Base-by-base conservation (phyloP, 2,113 vertebrate species). In the Procavia capensis region DNA sequence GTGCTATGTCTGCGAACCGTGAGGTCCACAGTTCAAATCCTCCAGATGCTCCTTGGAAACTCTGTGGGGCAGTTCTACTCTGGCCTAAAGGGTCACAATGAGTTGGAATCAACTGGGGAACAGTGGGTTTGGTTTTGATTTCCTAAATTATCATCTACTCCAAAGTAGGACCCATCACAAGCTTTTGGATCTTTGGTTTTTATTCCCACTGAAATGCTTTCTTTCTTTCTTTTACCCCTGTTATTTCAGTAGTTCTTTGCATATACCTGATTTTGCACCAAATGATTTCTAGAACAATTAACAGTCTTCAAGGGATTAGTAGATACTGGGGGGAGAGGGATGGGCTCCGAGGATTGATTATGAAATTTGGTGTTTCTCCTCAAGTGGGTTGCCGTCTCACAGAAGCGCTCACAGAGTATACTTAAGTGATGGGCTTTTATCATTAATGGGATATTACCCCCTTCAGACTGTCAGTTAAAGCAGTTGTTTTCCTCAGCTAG, bases 151-250 rank as follows among this genome's bases (percentile, higher is more conserved):
- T 20, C 13, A 14, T 72, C n/a, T 36, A 85, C 34, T 50, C 31
- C 27, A 9, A 20, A 66, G 88, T 5, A 63, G 59, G 57, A 39
- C 25, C n/a, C 86, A 50, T 66, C 1, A 84, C 63, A 34, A 50
- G 70, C 29, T 90, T 93, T 36, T 6, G 59, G 24, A 64, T 85
- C 59, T 95, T 90, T 36, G n/a, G 3, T 54, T 95, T 95, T 90
- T 72, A 34, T 94, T 85, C 47, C 84, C 29, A 78, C 59, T 22
- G 24, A 85, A 85, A 82, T 88, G 11, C 3, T 43, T 75, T 92
- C 78, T 13, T 0, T 8, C 7, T n/a, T n/a, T n/a, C n/a, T n/a
- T n/a, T n/a, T n/a, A n/a, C n/a, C n/a, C 6, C 6, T 63, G 11
- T 76, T 75, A 6, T 36, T 61, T 45, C 39, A 68, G 41, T 43